Base-by-base conservation (phyloP, 2,888 invertebrate genomes). In the Caenorhabditis imperialis region DNA sequence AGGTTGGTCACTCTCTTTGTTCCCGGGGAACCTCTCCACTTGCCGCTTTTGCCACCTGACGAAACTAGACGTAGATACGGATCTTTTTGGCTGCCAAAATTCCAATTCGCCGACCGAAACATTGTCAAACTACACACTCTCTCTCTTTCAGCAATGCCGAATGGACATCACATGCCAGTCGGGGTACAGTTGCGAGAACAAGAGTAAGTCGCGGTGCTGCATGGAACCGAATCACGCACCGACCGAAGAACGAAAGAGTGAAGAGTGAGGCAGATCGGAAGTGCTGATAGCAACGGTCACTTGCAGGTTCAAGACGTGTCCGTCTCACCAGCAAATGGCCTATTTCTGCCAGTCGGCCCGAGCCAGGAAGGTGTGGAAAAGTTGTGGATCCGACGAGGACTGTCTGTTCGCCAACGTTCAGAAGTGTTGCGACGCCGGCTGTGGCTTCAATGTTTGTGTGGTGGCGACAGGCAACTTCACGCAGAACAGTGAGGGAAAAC, bases 141-240 rank as follows among this genome's bases (percentile, higher is more conserved):
- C 10, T 30, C 30, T 7, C 30, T 53, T 69, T 40, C 58, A 69
- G 67, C 67, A 53, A 60, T 65, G 72, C 48, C 63, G 72, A 40
- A 40, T 48, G 53, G 63, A 72, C 58, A 37, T 53, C 42, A 40
- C 57, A 42, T 72, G 72, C 47, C 23, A 50, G 3, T 72, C 72
- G 25, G 72, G 72, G 37, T 72, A 58, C 60, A 72, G 72, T 65
- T 72, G 72, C 35, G 63, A 65, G 54, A 72, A 45, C 38, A 47
- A 42, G n/a, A 57, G 47, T 48, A 58, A 54, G 40, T 14, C 38
- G 44, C 55, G 72, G 33, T 72, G 72, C 27, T 72, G 72, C 25
- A 58, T 72, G 63, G 60, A 72, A 55, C 14, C 57, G 14, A 65
- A 65, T 23, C 57, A 65, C 42, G 30, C 30, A 30, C 10, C 30